Conservation (phyloP, 1,140 invertebrate genomes). For the Temnothorax longispinosus region DNA sequence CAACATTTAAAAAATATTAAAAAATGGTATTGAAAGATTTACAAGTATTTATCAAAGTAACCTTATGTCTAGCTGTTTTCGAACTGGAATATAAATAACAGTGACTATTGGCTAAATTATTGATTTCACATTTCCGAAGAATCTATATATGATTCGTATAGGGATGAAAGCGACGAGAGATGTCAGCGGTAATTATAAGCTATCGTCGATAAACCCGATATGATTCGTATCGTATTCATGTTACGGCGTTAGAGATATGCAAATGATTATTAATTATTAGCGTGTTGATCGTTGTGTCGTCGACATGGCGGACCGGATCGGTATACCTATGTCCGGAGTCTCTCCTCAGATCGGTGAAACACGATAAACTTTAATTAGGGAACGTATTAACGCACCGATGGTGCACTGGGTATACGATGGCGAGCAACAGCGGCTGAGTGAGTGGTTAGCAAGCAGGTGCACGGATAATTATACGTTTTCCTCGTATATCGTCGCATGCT, state of each 20-base stretch:
- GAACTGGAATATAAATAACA: not conserved
- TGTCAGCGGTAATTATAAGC: slow-evolving; percentile 56
- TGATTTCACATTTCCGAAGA: not conserved
- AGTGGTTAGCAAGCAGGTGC: slow-evolving; percentile 77
- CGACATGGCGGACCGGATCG: slow-evolving; percentile 57
- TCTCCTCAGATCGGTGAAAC: slow-evolving; percentile 54
- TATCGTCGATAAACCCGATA: slow-evolving; percentile 62
- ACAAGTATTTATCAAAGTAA: not conserved
- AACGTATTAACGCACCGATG: slow-evolving; percentile 71
- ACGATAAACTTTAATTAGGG: slow-evolving; percentile 76
- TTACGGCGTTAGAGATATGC: slow-evolving; percentile 64
- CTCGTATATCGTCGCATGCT: slow-evolving; percentile 75
- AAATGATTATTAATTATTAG: slow-evolving; percentile 76
- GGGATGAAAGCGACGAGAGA: slow-evolving; percentile 2
- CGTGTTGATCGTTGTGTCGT: slow-evolving; percentile 66
- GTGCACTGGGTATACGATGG: slow-evolving; percentile 30
- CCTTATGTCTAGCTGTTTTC: not conserved
- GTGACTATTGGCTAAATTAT: slow-evolving; percentile 13
- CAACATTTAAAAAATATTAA: too few relatives aligned
- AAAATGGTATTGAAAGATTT: not conserved
- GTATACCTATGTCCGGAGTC: slow-evolving; percentile 42
- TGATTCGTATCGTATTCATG: slow-evolving; percentile 64
- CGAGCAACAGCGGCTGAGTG: slow-evolving; percentile 66
- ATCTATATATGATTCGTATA: not conserved
- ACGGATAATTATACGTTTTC: slow-evolving; percentile 77